These are phyloP conservation scores for Anableps anableps DNA, from an alignment of 2,797 vertebrate species.

Conservation along the genomic window DNA sequence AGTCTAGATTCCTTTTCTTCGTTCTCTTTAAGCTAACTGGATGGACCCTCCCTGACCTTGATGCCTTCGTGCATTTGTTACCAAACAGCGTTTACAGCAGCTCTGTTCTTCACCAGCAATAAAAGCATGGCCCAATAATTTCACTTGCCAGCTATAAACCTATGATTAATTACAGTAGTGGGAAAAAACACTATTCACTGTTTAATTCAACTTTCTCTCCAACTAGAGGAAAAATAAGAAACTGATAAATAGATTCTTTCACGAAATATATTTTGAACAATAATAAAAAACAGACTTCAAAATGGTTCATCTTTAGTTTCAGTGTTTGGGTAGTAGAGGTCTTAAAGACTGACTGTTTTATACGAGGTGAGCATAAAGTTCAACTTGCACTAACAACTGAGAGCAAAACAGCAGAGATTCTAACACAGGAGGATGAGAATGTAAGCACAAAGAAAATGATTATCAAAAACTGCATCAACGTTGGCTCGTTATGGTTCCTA, in stretches of 20 bases:
- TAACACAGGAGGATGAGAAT: background rate
- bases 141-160: background rate
- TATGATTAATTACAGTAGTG: background rate
- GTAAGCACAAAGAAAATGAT: background rate
- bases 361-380: background rate
- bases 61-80: background rate
- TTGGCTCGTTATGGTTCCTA: background rate
- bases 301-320: background rate
- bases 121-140: background rate
- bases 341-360: background rate
- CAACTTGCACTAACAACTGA: background rate
- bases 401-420: background rate
- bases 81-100: background rate
- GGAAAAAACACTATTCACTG: background rate
- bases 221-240: background rate
- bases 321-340: background rate
- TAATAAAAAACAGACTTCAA: background rate
- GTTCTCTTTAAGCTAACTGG: background rate
- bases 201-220: background rate
- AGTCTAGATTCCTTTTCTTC: background rate
- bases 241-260: background rate
- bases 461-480: background rate
- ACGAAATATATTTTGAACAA: background rate
- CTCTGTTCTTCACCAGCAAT: background rate
- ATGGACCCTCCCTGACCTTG: background rate